Evolutionary conservation across 2,113 vertebrate genomes (phyloP), one percentile per base, ranked within the genome.

Genomic region (Castor canadensis): DNA sequence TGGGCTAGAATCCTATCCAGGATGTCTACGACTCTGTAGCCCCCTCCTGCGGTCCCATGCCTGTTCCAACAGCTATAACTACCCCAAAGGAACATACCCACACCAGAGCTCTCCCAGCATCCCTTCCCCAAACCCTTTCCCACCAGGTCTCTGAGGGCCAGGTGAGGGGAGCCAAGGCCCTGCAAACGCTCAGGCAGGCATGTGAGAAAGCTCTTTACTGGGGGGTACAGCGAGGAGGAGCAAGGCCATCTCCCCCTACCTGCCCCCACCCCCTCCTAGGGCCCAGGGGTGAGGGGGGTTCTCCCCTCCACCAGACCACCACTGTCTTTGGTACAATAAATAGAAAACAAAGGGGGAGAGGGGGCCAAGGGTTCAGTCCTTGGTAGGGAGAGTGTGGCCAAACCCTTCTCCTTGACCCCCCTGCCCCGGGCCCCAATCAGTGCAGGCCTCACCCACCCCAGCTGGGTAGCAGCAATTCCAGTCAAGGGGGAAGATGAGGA

Each of bases 251-350:
- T 97, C 96, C 97, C 95, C 94, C 95, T 96, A 97, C 97, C 94
- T 96, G 88, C 92, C 95, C 95, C 96, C 95, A 80, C 95, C 97
- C 89, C 92, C 95, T 96, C 95, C 96, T 88, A 95, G 95, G 96
- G 95, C 84, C 95, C 94, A 76, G 80, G 87, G 80, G 75, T 69
- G 71, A 96, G 89, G 81, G 82, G 93, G 73, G 52, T 43, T 88
- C 90, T 89, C 95, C 93, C 95, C 86, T 52, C 79, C 91, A 92
- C 86, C 72, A 60, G 97, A 84, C 97, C 97, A 97, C 91, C 97
- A 98, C 96, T 97, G 98, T 98, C 98, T 98, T 98, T 98, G 98
- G 98, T 98, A 98, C 98, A 98, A 98, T 98, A 98, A 98, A 98
- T 98, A 97, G 97, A 98, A 98, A 97, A 97, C 95, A 96, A 97